These are phyloP conservation scores for Apotomis capreana DNA, from an alignment of 2,888 invertebrate species.

Conservation along the genomic window DNA sequence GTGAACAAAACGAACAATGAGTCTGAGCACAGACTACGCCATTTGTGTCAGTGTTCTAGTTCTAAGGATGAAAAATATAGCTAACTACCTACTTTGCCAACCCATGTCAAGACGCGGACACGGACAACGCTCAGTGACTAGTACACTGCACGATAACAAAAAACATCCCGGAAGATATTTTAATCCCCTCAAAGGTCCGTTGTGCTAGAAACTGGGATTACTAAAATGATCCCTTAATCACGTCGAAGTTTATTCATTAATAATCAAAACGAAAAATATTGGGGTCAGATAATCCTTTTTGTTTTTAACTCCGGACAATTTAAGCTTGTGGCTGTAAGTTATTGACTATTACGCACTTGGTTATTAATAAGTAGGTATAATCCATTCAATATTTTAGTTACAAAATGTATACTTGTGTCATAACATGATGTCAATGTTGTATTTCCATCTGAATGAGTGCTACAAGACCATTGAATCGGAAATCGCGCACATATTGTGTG, in stretches of 20 bases:
- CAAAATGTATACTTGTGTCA: background rate
- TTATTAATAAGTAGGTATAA: background rate
- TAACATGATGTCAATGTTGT: constrained; percentile 3
- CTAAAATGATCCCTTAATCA: constrained; percentile 37
- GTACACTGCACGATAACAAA: constrained; percentile 33
- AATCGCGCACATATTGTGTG: background rate
- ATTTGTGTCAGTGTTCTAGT: constrained; percentile 40
- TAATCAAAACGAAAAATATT: constrained; percentile 39
- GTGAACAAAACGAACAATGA: constrained; percentile 41
- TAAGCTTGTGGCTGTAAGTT: constrained; percentile 21
- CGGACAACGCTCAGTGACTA: constrained; percentile 20
- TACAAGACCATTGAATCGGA: constrained; percentile 5
- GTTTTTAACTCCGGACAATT: constrained; percentile 32
- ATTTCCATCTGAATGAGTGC: constrained; percentile 2
- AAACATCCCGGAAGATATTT: constrained; percentile 34
- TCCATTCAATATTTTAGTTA: background rate
- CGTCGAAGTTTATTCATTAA: constrained; percentile 40
- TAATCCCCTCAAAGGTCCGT: constrained; percentile 37
- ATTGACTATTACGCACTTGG: background rate
- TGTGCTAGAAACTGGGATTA: constrained; percentile 36
- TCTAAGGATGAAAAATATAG: constrained; percentile 42
- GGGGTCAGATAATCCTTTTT: constrained; percentile 29
- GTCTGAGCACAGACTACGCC: constrained; percentile 29
- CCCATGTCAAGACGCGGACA: constrained; percentile 36
- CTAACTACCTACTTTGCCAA: constrained; percentile 41